These are phyloP conservation scores for Pararge aegeria DNA, from an alignment of 1,140 invertebrate genomes.

Conservation along the genomic window DNA sequence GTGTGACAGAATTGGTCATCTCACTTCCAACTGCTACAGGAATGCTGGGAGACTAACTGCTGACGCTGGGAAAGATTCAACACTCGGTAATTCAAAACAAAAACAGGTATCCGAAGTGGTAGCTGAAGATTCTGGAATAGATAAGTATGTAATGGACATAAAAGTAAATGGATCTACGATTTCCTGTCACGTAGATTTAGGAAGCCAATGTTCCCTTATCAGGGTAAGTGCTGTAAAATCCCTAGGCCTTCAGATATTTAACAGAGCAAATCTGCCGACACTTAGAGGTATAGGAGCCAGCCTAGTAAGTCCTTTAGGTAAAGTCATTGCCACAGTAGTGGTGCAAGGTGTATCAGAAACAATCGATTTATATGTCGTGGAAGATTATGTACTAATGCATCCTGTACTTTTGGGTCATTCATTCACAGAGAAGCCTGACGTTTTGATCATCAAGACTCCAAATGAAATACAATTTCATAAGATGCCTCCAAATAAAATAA, in stretches of 20 bases:
- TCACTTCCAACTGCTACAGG: not conserved
- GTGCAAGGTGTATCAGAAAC: conserved; percentile 10
- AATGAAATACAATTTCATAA: conserved; percentile 14
- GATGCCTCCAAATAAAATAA: conserved; percentile 22
- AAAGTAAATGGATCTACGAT: conserved; percentile 5
- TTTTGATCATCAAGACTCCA: conserved; percentile 26
- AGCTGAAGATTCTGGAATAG: not conserved
- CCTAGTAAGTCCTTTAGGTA: conserved; percentile 2
- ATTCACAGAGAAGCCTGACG: conserved; percentile 21
- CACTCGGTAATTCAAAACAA: not conserved
- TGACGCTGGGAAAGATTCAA: not conserved
- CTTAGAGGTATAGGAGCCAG: conserved; percentile 14
- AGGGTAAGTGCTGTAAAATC: not conserved
- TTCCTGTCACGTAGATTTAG: conserved; percentile 18
- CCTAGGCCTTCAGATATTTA: not conserved
- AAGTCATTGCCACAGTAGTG: not conserved
- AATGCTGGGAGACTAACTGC: not conserved
- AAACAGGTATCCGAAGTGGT: conserved; percentile 3
- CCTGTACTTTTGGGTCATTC: conserved; percentile 21
- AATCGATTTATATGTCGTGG: conserved; percentile 8
- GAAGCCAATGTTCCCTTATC: conserved; percentile 25
- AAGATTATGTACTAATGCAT: conserved; percentile 12
- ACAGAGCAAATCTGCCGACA: conserved; percentile 9
- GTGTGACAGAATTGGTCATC: not conserved
- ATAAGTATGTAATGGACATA: conserved; percentile 13